Base-by-base conservation (phyloP, 2,888 invertebrate genomes). In the Dasysyrphus tricinctus region DNA sequence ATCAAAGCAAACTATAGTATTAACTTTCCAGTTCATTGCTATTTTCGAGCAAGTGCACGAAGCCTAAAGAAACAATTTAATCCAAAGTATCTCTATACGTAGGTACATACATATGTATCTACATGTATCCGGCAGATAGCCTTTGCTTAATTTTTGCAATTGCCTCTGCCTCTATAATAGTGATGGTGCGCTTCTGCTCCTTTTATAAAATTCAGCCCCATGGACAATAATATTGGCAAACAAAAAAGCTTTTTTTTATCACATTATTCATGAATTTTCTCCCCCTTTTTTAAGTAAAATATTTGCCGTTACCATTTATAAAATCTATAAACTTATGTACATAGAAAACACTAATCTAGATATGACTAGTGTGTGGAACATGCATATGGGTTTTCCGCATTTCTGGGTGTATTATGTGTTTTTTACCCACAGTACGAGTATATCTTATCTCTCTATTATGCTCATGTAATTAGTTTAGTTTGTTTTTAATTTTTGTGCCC, bases 401-500 rank as follows among this genome's bases (percentile, higher is more conserved):
- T 63, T 63, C 44, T 16, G 11, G 32, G 29, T 42, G 24, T 39
- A 24, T n/a, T 61, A 42, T 39, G 59, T 39, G 59, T 24, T 19
- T 37, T 57, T 57, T 54, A 54, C n/a, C n/a, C 39, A 24, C 24
- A 24, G 24, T 24, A 39, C n/a, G n/a, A n/a, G n/a, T n/a, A 9
- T 80, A 72, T 81, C 80, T 81, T 81, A 81, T 81, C 80, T 54
- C 3, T 24, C 24, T 24, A 24, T 3, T 63, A 56, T 54, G 61
- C 2, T 63, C 63, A 70, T 80, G 37, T 75, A 59, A 39, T 54
- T 47, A n/a, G n/a, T 81, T 70, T 81, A 44, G 59, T 67, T 80
- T 80, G 49, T 75, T 80, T 75, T 67, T 51, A 59, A 67, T 80
- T 65, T 57, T 32, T 74, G 37, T 63, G 63, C 67, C 54, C 39